A percentile compares a stretch with the other conserved stretches of the same genome.
Conservation (phyloP, 2,113 vertebrate species). For the Thymallus thymallus region DNA sequence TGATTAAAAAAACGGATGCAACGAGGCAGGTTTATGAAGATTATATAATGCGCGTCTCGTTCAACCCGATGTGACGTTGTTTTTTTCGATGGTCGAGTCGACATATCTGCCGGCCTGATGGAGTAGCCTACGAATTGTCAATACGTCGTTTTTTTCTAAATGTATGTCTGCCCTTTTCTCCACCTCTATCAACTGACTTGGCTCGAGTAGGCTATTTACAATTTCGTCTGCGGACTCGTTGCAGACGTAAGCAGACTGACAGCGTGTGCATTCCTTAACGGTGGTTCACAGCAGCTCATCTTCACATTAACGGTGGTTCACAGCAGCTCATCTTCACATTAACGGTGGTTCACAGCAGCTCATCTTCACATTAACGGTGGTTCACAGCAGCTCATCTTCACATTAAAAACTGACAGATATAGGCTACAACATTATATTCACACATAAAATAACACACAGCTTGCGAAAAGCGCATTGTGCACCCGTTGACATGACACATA, state of each 20-base stretch:
- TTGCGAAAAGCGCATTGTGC: too few relatives aligned
- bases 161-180: conserved; percentile 19
- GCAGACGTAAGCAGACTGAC: conserved; percentile 43
- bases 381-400: too few relatives aligned
- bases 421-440: too few relatives aligned
- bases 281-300: too few relatives aligned
- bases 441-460: too few relatives aligned
- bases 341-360: too few relatives aligned
- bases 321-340: too few relatives aligned
- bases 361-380: too few relatives aligned
- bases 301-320: too few relatives aligned
- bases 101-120: neutral
- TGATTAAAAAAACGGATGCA: conserved; percentile 29
- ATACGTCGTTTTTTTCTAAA: conserved; percentile 23
- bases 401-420: too few relatives aligned
- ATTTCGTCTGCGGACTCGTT: conserved; percentile 23
- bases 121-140: conserved; percentile 22
- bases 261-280: neutral
- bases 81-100: conserved; percentile 28
- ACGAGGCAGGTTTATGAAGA: conserved; percentile 21
- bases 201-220: conserved; percentile 20
- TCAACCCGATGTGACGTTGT: conserved; percentile 30
- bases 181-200: conserved; percentile 16
- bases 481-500: too few relatives aligned
- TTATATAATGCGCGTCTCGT: conserved; percentile 46